These are phyloP conservation scores for Pegoplata infirma DNA, from an alignment of 2,888 invertebrate species.

Conservation along the genomic window DNA sequence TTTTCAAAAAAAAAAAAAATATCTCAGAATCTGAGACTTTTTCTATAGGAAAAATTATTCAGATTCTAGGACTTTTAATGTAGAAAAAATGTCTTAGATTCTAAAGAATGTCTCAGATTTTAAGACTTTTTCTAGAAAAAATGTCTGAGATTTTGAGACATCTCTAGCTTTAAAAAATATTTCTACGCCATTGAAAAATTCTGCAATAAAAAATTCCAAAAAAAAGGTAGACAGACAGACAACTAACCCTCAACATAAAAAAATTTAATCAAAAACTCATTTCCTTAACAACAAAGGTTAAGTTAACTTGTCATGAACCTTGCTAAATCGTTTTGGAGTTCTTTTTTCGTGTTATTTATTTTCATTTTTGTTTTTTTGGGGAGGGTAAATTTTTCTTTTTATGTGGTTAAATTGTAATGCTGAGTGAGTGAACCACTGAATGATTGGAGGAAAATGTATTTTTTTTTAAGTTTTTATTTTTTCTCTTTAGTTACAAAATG, in stretches of 20 bases:
- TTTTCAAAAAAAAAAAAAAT: no score
- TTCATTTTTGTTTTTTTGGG: not conserved
- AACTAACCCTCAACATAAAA: not conserved
- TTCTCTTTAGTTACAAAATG: not conserved
- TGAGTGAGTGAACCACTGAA: not conserved
- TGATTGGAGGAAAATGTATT: not conserved
- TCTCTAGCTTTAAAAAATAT: no score
- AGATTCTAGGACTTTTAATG: no score
- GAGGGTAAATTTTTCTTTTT: not conserved
- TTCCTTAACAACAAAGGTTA: constrained; percentile 46
- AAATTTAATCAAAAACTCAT: constrained; percentile 60
- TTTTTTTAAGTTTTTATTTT: not conserved
- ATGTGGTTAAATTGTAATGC: not conserved
- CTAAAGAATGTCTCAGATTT: no score
- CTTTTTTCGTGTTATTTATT: not conserved
- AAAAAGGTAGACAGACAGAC: not conserved
- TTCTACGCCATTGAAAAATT: no score
- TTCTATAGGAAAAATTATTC: no score
- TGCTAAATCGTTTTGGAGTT: constrained; percentile 17
- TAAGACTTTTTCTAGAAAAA: no score
- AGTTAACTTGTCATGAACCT: constrained; percentile 39
- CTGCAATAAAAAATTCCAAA: no score
- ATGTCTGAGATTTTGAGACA: no score
- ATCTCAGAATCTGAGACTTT: no score
- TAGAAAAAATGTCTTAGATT: no score